Evolutionary conservation across 2,113 vertebrate genomes (phyloP).

Genomic region (Pituophis catenifer): DNA sequence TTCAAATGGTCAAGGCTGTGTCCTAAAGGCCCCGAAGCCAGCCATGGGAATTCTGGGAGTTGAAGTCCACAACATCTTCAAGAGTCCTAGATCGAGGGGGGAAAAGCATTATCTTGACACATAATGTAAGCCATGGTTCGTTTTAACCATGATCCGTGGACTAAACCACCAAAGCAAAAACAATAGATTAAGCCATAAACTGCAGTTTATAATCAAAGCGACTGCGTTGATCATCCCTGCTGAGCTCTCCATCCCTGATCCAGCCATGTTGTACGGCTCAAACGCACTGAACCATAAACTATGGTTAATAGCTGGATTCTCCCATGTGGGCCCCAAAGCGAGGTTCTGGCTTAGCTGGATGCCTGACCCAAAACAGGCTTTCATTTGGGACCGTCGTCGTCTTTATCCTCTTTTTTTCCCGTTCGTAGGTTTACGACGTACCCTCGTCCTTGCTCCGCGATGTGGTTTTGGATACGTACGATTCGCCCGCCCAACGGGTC

Average conservation of each 20-base stretch:
- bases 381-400: background rate
- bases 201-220: background rate
- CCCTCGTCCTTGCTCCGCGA: constrained; percentile 70
- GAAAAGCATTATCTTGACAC: background rate
- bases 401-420: background rate
- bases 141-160: background rate
- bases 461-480: constrained; percentile 59
- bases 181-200: background rate
- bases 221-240: background rate
- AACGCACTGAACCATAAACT: background rate
- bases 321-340: background rate
- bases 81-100: background rate
- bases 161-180: background rate
- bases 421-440: constrained; percentile 76
- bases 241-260: background rate
- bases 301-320: background rate
- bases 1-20: background rate
- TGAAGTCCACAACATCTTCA: background rate
- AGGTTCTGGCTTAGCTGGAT: background rate
- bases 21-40: too few relatives aligned
- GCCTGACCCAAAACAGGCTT: background rate
- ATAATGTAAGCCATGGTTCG: background rate
- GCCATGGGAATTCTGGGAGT: too few relatives aligned
- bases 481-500: constrained; percentile 58
- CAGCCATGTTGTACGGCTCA: background rate